Evolutionary conservation across 2,888 invertebrate genomes (phyloP).

Genomic region (Eupithecia vulgata): DNA sequence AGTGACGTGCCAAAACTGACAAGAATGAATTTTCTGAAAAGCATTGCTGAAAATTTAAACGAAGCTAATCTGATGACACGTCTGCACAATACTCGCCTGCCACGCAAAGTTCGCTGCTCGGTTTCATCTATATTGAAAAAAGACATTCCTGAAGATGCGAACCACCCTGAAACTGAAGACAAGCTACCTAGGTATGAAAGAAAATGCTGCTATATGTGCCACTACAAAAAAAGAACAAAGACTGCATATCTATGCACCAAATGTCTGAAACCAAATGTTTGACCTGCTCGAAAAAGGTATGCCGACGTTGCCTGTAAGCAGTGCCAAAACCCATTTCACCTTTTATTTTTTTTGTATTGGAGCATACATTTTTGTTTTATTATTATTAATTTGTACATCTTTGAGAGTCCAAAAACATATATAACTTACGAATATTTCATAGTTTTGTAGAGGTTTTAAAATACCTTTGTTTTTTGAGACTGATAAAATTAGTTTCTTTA

Average conservation of each 20-base stretch:
- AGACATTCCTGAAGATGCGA: constrained; percentile 11
- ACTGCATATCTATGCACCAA: constrained; percentile 20
- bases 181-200: constrained; percentile 24
- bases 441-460: constrained; percentile 12
- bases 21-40: constrained; percentile 20
- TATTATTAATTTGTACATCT: constrained; percentile 9
- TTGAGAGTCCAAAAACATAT: constrained; percentile 10
- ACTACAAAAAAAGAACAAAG: constrained; percentile 21
- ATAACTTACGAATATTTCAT: constrained; percentile 5
- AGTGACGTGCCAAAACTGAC: constrained; percentile 8
- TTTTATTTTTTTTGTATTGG: constrained; percentile 15
- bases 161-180: constrained; percentile 13
- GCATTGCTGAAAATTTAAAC: constrained; percentile 15
- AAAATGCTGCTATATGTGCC: constrained; percentile 26
- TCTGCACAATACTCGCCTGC: constrained; percentile 16
- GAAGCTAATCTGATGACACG: constrained; percentile 20
- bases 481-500: constrained; percentile 10
- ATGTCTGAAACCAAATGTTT: constrained; percentile 23
- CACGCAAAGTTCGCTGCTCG: constrained; percentile 16
- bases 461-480: constrained; percentile 9
- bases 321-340: constrained; percentile 3
- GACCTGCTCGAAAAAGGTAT: constrained; percentile 22
- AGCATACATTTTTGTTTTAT: constrained; percentile 12
- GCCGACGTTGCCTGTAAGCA: constrained; percentile 12
- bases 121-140: constrained; percentile 20